These are phyloP conservation scores for Uria aalge DNA, from an alignment of 2,113 vertebrate species.

Conservation along the genomic window DNA sequence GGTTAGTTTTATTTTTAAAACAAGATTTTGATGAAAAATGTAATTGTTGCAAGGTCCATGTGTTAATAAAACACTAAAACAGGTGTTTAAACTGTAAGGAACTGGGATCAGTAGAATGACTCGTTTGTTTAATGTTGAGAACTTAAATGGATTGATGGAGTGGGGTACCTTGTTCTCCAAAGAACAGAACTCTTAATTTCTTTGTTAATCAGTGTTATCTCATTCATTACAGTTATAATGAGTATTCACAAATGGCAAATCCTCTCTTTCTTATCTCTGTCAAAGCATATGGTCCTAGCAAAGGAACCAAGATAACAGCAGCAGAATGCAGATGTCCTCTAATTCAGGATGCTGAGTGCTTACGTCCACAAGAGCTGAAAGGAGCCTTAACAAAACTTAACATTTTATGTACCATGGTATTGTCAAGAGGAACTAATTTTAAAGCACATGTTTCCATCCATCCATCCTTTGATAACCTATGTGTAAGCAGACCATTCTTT, in stretches of 20 bases:
- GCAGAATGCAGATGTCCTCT: background rate
- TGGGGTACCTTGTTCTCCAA: background rate
- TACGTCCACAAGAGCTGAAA: background rate
- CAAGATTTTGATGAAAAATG: background rate
- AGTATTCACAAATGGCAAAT: slow-evolving; percentile 4
- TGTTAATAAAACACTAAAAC: background rate
- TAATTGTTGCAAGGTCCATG: background rate
- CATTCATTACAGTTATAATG: slow-evolving; percentile 16
- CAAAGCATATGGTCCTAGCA: slow-evolving; percentile 13
- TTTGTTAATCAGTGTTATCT: slow-evolving; percentile 14
- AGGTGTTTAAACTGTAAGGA: background rate
- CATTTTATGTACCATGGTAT: background rate
- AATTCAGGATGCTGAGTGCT: background rate
- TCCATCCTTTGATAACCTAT: background rate
- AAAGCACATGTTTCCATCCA: background rate
- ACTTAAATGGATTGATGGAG: background rate
- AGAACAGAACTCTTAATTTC: slow-evolving; percentile 23
- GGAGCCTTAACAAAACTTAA: background rate
- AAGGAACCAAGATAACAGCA: background rate
- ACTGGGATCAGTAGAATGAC: background rate
- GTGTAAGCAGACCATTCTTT: background rate
- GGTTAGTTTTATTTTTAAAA: background rate
- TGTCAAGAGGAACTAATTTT: background rate
- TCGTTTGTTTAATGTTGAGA: background rate
- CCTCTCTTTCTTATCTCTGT: slow-evolving; percentile 41